Base-by-base conservation (phyloP, 2,113 vertebrate species). In the Anolis carolinensis region DNA sequence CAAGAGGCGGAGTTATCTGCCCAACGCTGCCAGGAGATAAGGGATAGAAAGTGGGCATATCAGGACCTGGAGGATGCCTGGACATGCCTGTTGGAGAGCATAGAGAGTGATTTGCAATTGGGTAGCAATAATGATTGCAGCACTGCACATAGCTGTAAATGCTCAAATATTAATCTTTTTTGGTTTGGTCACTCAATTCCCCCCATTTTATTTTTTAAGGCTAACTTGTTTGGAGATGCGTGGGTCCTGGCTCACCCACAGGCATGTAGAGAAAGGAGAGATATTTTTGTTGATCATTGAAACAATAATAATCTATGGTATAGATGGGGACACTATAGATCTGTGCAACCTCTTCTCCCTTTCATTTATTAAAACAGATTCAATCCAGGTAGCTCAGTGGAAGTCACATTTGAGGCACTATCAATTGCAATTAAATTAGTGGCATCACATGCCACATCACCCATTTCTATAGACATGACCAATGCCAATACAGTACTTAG, bases 41-140 rank as follows among this genome's bases (percentile, higher is more conserved):
- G 20, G 98, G 97, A 96, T 99, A 99, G 95, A 99, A 99, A 94
- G 98, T 98, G 89, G 98, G 94, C 93, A 99, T 98, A 94, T 99
- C 98, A 85, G 97, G 98, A 94, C 98, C 98, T 5, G 96, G 97
- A 93, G 98, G 98, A 95, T 99, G 98, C 93, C 99, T 97, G 85
- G 95, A 97, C 97, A 99, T 98, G 96, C 98, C 99, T 99, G 91
- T 92, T 84, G 79, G 75, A 91, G 82, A 95, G 82, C 81, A 95
- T n/a, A 93, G 86, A 77, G 86, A 90, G 84, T 76, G 86, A 81
- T 86, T 90, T 25, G n/a, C 65, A 89, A 27, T 83, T 91, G 3
- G 18, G 11, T 59, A 3, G 14, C 55, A 59, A 59, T 13, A 1
- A 59, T 4, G 30, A 25, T 30, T 25, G 30, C 4, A 68, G 65